phyloP scores from a whole-genome alignment of 1,140 invertebrate species.

The Drosophila lini region DNA sequence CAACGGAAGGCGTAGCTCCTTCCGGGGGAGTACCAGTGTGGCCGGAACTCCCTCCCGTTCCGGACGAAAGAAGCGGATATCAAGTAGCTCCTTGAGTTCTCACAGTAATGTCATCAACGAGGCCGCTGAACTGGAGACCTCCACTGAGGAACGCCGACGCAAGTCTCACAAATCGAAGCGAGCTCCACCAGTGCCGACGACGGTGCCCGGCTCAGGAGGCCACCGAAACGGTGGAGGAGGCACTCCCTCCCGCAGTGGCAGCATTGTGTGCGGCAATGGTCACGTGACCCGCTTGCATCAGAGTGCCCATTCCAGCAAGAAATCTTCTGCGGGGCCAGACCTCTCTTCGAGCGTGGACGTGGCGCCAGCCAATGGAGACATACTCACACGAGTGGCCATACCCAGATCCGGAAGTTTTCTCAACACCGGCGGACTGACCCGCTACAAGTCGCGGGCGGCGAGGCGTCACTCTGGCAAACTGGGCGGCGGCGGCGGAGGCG shows the following conservation, averaged over 20 bases:
- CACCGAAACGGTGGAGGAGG: constrained; percentile 18
- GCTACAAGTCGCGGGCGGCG: constrained; percentile 87
- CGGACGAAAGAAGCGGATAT: constrained; percentile 86
- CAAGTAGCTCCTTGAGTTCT: constrained; percentile 86
- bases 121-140: constrained; percentile 71
- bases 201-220: constrained; percentile 29
- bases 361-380: constrained; percentile 87
- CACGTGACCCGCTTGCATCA: constrained; percentile 63
- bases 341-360: constrained; percentile 72
- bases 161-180: constrained; percentile 81
- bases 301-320: constrained; percentile 42
- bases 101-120: constrained; percentile 86
- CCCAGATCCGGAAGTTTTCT: constrained; percentile 93
- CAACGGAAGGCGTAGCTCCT: constrained; percentile 70
- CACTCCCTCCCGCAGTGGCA: constrained; percentile 22
- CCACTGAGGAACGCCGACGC: constrained; percentile 80
- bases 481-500: constrained; percentile 63
- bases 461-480: constrained; percentile 73
- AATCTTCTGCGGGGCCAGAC: constrained; percentile 13
- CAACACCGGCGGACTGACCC: constrained; percentile 89
- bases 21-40: constrained; percentile 64
- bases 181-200: constrained; percentile 76
- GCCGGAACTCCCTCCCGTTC: constrained; percentile 78
- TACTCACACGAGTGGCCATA: constrained; percentile 92
- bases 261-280: constrained; percentile 65